Conservation (phyloP, 1,140 invertebrate genomes). For the Rhizoglyphus robini region DNA sequence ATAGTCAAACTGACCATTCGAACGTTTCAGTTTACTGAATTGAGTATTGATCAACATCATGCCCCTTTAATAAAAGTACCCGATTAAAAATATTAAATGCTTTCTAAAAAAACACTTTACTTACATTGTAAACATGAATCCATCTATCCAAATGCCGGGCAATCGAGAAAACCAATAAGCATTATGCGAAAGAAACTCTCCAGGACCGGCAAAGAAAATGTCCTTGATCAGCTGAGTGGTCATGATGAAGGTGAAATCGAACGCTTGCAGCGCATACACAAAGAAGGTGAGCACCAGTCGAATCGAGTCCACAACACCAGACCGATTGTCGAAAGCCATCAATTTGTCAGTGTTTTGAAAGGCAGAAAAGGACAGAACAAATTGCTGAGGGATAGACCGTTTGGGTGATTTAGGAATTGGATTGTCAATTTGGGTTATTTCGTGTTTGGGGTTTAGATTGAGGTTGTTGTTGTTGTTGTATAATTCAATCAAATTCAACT, state of each 20-base stretch:
- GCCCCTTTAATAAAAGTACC: not conserved
- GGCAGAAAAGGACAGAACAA: not conserved
- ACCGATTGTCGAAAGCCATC: not conserved
- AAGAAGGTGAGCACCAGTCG: not conserved
- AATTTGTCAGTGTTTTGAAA: not conserved
- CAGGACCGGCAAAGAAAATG: not conserved
- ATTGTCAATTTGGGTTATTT: too few species aligned
- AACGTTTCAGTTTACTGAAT: not conserved
- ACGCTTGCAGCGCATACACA: not conserved
- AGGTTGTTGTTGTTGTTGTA: not conserved
- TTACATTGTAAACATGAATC: slow-evolving; percentile 3
- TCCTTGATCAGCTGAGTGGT: not conserved
- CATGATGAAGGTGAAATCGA: not conserved
- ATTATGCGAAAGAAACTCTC: not conserved
- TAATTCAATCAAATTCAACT: too few species aligned
- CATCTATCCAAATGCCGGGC: slow-evolving; percentile 9
- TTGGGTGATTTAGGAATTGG: too few species aligned
- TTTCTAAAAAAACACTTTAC: not conserved
- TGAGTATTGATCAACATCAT: not conserved
- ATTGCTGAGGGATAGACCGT: not conserved
- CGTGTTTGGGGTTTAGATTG: too few species aligned
- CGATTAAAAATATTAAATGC: too few species aligned
- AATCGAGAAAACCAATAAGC: not conserved
- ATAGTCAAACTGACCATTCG: not conserved
- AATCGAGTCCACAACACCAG: not conserved